Percentiles rank a stretch among this genome's conserved stretches.
Evolutionary conservation across 1,140 invertebrate genomes (phyloP).

Genomic region (Drosophila nasuta): DNA sequence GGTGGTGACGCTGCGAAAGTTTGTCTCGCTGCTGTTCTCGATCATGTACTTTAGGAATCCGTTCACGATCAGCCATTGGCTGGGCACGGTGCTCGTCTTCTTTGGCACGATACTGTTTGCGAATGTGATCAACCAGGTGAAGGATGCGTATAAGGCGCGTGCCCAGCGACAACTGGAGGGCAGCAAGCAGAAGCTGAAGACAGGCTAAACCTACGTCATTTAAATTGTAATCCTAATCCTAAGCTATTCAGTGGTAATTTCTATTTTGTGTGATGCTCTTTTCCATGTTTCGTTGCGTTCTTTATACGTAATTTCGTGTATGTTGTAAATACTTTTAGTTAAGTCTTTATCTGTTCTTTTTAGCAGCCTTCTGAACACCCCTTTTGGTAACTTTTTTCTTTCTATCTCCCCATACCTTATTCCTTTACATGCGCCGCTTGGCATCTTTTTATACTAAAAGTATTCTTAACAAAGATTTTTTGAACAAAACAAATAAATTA

Average conservation of each 20-base stretch:
- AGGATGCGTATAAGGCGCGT: constrained; percentile 54
- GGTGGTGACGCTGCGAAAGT: constrained; percentile 97
- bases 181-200: constrained; percentile 45
- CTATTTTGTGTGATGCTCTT: constrained; percentile 17
- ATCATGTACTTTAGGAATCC: constrained; percentile 98
- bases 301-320: constrained; percentile 13
- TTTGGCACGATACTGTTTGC: constrained; percentile 95
- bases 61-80: constrained; percentile 97
- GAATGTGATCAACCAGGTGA: constrained; percentile 71
- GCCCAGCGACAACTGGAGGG: constrained; percentile 35
- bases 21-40: constrained; percentile 96
- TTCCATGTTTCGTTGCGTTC: constrained; percentile 1
- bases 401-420: neutral
- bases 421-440: neutral
- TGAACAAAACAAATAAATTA: constrained; percentile 22
- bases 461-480: constrained; percentile 31
- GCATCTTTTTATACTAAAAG: constrained; percentile 19
- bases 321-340: constrained; percentile 50
- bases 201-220: constrained; percentile 23
- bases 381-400: neutral
- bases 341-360: constrained; percentile 4
- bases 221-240: neutral
- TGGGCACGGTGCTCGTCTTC: constrained; percentile 96
- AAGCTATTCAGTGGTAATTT: constrained; percentile 11
- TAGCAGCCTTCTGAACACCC: neutral